Evolutionary conservation across 2,888 invertebrate species (phyloP).

Genomic region (Cephalotes varians): DNA sequence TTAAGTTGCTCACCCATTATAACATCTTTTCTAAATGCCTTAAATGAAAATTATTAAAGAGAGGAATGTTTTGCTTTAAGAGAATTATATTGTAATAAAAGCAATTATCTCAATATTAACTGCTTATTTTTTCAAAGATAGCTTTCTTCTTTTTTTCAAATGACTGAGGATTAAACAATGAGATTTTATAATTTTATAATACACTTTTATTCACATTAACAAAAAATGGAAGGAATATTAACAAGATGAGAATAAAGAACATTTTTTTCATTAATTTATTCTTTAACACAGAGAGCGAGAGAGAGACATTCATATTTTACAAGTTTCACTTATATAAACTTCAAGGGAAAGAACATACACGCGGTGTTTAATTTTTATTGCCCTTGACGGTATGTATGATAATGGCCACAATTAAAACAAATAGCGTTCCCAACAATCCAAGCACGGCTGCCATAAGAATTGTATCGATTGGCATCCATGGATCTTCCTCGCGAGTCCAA

Average conservation of each 20-base stretch:
- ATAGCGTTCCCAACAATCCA: conserved; percentile 71
- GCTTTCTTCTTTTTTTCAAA: neutral
- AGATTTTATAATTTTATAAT: neutral
- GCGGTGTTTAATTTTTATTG: conserved; percentile 16
- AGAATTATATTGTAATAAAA: conserved; percentile 8
- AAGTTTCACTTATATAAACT: conserved; percentile 1
- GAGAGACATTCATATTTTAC: neutral
- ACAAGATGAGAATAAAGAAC: neutral
- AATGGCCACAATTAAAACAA: conserved; percentile 66
- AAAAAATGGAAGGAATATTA: neutral
- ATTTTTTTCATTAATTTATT: neutral
- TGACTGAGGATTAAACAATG: neutral
- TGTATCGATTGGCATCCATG: conserved; percentile 77
- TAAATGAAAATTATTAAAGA: neutral
- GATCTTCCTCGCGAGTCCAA: conserved; percentile 70
- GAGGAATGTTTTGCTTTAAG: neutral
- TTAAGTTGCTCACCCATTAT: conserved; percentile 15
- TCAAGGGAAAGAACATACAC: neutral
- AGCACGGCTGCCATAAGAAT: conserved; percentile 74
- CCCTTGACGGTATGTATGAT: conserved; percentile 63
- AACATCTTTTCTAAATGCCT: neutral
- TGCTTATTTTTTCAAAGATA: neutral
- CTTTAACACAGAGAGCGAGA: conserved; percentile 19
- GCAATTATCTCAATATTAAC: neutral
- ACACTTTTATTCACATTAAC: neutral